phyloP scores from a whole-genome alignment of 2,888 invertebrate genomes.

The Agrochola lota region DNA sequence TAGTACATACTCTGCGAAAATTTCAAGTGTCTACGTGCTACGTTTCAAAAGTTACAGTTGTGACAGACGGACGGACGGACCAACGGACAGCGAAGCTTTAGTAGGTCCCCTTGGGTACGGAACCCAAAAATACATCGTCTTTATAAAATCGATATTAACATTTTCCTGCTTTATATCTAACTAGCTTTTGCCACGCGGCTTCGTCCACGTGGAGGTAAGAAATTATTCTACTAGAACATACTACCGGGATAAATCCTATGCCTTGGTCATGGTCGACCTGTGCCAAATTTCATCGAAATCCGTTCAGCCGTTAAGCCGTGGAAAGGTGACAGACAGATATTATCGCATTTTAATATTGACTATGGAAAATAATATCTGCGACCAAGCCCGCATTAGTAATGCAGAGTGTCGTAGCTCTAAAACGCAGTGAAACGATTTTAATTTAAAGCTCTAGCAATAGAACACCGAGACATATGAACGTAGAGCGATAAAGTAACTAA shows the following conservation, averaged over 20 bases:
- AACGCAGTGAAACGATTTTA: slow-evolving; percentile 5
- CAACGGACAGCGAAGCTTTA: no score
- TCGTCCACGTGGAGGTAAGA: not conserved
- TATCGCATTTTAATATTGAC: not conserved
- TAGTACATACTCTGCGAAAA: no score
- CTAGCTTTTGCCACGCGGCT: no score
- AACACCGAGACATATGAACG: slow-evolving; percentile 15
- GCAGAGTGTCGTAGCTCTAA: not conserved
- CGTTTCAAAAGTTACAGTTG: no score
- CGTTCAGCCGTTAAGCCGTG: not conserved
- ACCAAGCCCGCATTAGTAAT: no score
- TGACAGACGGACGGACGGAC: no score
- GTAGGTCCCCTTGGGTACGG: no score
- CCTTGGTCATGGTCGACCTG: not conserved
- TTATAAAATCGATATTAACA: not conserved
- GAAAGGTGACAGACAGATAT: not conserved
- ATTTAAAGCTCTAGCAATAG: slow-evolving; percentile 12
- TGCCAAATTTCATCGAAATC: not conserved
- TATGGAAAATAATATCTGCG: not conserved
- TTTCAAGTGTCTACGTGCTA: no score
- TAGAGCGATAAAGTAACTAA: slow-evolving; percentile 18
- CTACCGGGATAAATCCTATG: not conserved
- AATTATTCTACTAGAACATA: not conserved
- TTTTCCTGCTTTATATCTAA: not conserved
- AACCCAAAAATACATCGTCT: not conserved